Evolutionary conservation across 2,888 invertebrate genomes (phyloP).

Genomic region (Drosophila picticornis): DNA sequence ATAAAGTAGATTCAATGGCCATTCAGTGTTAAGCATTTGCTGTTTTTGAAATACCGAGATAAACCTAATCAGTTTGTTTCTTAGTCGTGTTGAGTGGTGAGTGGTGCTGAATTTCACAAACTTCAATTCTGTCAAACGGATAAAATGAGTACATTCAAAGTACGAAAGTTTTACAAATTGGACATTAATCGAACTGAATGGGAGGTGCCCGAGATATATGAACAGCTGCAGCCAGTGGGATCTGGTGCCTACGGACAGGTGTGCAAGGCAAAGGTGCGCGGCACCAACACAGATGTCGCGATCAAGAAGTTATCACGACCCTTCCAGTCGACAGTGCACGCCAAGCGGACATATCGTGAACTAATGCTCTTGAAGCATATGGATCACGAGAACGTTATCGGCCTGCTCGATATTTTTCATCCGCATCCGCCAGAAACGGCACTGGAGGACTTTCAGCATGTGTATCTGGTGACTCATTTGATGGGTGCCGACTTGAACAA

Average conservation of each 20-base stretch:
- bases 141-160: constrained; percentile 74
- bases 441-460: constrained; percentile 95
- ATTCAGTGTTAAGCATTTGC: constrained; percentile 32
- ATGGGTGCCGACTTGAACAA: constrained; percentile 99
- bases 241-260: constrained; percentile 97
- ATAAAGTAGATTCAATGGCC: constrained; percentile 6
- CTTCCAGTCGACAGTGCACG: constrained; percentile 99
- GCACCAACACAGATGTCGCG: constrained; percentile 88
- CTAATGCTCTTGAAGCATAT: constrained; percentile 98
- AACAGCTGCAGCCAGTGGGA: constrained; percentile 95
- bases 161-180: constrained; percentile 92
- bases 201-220: constrained; percentile 97
- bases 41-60: constrained; percentile 56
- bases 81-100: constrained; percentile 13
- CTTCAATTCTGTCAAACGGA: constrained; percentile 11
- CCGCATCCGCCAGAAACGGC: constrained; percentile 89
- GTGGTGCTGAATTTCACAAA: constrained; percentile 31
- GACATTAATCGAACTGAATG: constrained; percentile 99
- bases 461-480: constrained; percentile 98
- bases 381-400: constrained; percentile 99
- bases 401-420: constrained; percentile 96
- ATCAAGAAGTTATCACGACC: constrained; percentile 99
- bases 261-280: constrained; percentile 73
- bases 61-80: constrained; percentile 71
- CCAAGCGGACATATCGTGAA: constrained; percentile 98